phyloP scores from a whole-genome alignment of 2,888 invertebrate genomes.

The Endotricha flammealis region DNA sequence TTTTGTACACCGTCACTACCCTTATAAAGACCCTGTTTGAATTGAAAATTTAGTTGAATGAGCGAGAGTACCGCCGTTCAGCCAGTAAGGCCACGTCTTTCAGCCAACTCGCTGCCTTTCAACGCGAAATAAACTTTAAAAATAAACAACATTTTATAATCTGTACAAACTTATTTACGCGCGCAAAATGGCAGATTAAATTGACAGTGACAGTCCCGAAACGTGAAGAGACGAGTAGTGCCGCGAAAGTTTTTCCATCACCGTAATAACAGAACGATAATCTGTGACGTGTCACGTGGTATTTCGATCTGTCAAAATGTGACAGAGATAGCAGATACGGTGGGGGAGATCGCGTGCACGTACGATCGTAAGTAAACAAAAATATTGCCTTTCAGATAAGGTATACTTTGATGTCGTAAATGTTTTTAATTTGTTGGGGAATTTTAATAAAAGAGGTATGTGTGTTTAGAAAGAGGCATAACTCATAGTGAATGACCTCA shows the following conservation, averaged over 20 bases:
- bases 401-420: slow-evolving; percentile 21
- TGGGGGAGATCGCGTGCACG: slow-evolving; percentile 32
- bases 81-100: slow-evolving; percentile 74
- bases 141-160: slow-evolving; percentile 14
- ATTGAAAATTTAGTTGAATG: slow-evolving; percentile 76
- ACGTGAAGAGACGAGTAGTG: slow-evolving; percentile 16
- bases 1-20: slow-evolving; percentile 76
- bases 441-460: slow-evolving; percentile 40
- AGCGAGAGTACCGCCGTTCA: slow-evolving; percentile 62
- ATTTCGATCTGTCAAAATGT: slow-evolving; percentile 59
- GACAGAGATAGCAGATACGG: slow-evolving; percentile 47
- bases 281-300: slow-evolving; percentile 45
- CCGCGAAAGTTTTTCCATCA: neutral
- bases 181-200: slow-evolving; percentile 13
- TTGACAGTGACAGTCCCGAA: slow-evolving; percentile 10
- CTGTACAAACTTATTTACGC: slow-evolving; percentile 10
- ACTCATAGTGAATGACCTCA: slow-evolving; percentile 40
- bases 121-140: slow-evolving; percentile 24
- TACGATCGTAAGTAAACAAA: slow-evolving; percentile 45
- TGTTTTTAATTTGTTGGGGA: slow-evolving; percentile 24
- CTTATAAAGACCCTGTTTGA: slow-evolving; percentile 77
- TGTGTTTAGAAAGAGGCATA: slow-evolving; percentile 29
- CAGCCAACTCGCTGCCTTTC: slow-evolving; percentile 67
- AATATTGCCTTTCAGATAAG: slow-evolving; percentile 23
- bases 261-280: slow-evolving; percentile 9